Evolutionary conservation across 2,888 invertebrate genomes (phyloP), one percentile per base, ranked within the genome.

Genomic region (Cerastis leucographa): DNA sequence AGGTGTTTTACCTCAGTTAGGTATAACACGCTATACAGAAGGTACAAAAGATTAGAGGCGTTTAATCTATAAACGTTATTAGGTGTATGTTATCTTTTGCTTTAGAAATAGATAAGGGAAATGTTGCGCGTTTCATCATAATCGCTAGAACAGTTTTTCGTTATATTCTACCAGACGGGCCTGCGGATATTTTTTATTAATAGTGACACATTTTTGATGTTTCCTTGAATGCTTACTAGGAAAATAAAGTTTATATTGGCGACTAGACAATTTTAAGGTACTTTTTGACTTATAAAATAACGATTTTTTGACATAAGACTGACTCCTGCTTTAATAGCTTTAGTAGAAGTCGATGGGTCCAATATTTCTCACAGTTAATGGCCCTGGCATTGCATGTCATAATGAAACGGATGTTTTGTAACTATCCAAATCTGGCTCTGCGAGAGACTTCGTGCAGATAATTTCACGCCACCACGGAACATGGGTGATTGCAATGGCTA

Each of bases 171-270:
- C n/a, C 11, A 62, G 35, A 74, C 62, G 35, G 62, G 61, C 40
- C 67, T 62, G 64, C 40, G 17, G 42, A 56, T 74, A 59, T 74
- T 84, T n/a, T 84, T 75, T 84, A 68, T 75, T 51, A 44, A 35
- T 5, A 1, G 42, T 84, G 76, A 80, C 76, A 71, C 54, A 80
- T 61, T 73, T 65, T 72, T 61, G 65, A 80, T 61, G 49, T 44
- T 64, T 68, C 22, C 46, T 59, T 71, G 79, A 71, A 44, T 83
- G 42, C 0, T 62, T 29, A 22, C 25, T 42, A n/a, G 4, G 17
- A 62, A 70, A 51, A 25, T 40, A 29, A 44, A 59, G 2, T 22
- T 8, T 40, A 35, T n/a, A 80, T 19, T 64, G 59, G 35, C 19
- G 9, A 35, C 56, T 56, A 1, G 6, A 2, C 9, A 54, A 5